phyloP scores from a whole-genome alignment of 2,113 vertebrate genomes.

The Ardeotis arabs region DNA sequence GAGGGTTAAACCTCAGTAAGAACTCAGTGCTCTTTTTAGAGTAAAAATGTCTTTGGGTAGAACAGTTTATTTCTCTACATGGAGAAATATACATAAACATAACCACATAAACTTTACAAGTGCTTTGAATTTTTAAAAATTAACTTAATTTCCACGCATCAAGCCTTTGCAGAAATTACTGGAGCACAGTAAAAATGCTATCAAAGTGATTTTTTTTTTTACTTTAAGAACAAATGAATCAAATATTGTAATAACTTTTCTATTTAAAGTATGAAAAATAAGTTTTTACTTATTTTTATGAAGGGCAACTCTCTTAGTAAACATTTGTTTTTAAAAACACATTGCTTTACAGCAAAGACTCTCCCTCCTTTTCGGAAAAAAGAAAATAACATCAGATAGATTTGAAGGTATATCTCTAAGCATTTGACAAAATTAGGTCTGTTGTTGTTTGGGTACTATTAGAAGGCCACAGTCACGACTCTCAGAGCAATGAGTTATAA shows the following conservation, averaged over 20 bases:
- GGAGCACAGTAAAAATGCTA: background rate
- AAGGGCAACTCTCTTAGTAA: background rate
- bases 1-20: background rate
- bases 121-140: background rate
- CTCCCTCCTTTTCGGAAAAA: background rate
- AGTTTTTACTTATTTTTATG: background rate
- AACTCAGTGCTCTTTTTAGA: background rate
- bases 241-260: background rate
- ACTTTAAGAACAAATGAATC: background rate
- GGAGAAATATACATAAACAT: background rate
- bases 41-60: background rate
- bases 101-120: background rate
- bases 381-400: background rate
- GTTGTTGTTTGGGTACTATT: background rate
- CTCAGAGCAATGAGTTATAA: background rate
- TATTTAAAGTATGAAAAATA: background rate
- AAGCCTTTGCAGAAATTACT: background rate
- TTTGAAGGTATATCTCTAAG: background rate
- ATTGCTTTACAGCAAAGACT: background rate
- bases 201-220: background rate
- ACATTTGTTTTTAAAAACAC: background rate
- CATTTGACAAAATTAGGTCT: background rate
- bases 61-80: background rate
- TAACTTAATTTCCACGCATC: background rate
- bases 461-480: background rate